phyloP scores from a whole-genome alignment of 2,888 invertebrate species.

The Neoitamus cyanurus region DNA sequence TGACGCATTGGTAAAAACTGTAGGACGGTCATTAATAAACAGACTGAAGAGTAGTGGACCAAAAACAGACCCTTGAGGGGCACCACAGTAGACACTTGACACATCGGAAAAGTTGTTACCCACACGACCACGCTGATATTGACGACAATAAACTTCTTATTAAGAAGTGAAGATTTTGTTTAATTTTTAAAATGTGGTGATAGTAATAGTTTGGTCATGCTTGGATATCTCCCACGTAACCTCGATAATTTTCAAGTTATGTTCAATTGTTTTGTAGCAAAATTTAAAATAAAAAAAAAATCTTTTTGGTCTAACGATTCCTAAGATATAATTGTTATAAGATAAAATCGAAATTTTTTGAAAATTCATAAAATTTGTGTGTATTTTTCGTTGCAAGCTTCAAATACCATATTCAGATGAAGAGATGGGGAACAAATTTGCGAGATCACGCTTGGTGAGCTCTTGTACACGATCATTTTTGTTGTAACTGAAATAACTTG shows the following conservation, averaged over 20 bases:
- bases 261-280: neutral
- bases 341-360: neutral
- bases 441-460: slow-evolving; percentile 35
- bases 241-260: neutral
- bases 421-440: slow-evolving; percentile 33
- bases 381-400: slow-evolving; percentile 24
- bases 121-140: too few species aligned
- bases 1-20: too few species aligned
- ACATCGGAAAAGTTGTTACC: too few species aligned
- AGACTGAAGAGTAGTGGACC: too few species aligned
- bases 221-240: neutral
- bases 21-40: too few species aligned
- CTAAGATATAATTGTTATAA: too few species aligned
- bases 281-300: neutral
- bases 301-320: neutral
- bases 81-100: too few species aligned
- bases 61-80: too few species aligned
- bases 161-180: neutral
- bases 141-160: too few species aligned
- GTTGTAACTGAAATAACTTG: slow-evolving; percentile 8
- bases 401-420: slow-evolving; percentile 13
- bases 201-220: neutral
- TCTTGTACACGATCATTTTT: neutral
- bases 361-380: neutral
- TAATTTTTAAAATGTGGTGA: too few species aligned